Evolutionary conservation across 2,113 vertebrate genomes (phyloP), one percentile per base, ranked within the genome.

Genomic region (Tachuris rubrigastra): DNA sequence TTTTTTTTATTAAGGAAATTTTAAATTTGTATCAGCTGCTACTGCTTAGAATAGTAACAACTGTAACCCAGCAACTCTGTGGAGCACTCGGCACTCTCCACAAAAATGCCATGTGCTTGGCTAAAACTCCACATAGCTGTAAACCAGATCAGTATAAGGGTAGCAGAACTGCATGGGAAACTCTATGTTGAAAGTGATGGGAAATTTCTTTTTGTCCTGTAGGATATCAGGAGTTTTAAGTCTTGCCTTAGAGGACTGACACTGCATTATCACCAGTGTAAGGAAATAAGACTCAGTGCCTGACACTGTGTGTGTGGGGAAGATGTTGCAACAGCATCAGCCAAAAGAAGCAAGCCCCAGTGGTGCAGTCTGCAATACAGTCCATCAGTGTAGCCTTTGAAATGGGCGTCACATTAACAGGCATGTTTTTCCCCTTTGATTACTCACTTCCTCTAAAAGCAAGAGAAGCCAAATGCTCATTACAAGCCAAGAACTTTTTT

Each of bases 381-480:
- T 72, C 39, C 63, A 22, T 47, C 60, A 67, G 27, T 25, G 30
- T 0, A 88, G 80, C 50, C 85, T 95, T 90, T 68, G 60, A 41
- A 72, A 93, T 50, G 56, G 88, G 72, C 19, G 42, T 93, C 72
- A 53, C 77, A 88, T 87, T 71, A 79, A 72, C 9, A 68, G 30
- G 75, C 55, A 31, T 92, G 65, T 93, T 85, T 90, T 96, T 75
- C 59, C 86, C 74, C 59, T 93, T 90, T 94, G 83, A 93, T 96
- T 95, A 92, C 86, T 97, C 94, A 95, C 89, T 94, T 84, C 91
- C 95, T 93, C 71, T 95, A 89, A 94, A 90, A 68, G 59, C 91
- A 92, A 96, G 78, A 95, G 91, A 71, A 97, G 95, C 93, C 96
- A 96, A 97, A 85, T 78, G 72, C 67, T 89, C 85, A 69, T 78